These are phyloP conservation scores for Platysteira castanea DNA, from an alignment of 2,113 vertebrate genomes.

Conservation along the genomic window DNA sequence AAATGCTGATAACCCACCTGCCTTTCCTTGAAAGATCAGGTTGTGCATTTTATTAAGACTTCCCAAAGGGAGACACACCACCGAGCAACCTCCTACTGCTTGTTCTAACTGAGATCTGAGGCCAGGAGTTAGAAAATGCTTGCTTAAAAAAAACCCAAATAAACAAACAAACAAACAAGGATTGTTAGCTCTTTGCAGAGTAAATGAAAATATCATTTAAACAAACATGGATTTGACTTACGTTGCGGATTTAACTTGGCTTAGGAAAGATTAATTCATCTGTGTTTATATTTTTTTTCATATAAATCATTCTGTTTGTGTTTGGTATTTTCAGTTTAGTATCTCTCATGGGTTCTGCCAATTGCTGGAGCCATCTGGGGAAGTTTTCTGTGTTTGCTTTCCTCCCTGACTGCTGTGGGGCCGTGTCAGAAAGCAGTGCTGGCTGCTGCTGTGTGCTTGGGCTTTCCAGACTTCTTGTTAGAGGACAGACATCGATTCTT, in stretches of 20 bases:
- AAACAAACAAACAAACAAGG: not conserved
- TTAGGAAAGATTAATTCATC: slow-evolving; percentile 6
- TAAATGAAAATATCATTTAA: not conserved
- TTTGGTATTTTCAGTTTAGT: not conserved
- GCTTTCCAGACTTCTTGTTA: not conserved
- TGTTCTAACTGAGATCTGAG: not conserved
- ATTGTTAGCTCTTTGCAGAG: not conserved
- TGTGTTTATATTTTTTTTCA: slow-evolving; percentile 1
- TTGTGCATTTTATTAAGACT: not conserved
- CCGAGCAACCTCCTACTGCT: not conserved
- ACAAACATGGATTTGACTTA: not conserved
- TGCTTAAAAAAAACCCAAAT: not conserved
- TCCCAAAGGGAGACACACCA: not conserved
- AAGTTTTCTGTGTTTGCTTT: not conserved
- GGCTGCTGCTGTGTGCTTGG: not conserved
- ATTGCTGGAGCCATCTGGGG: not conserved
- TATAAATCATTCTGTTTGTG: not conserved
- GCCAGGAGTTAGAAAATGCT: not conserved
- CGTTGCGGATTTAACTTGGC: not conserved
- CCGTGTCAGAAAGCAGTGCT: not conserved
- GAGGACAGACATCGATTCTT: too few species aligned
- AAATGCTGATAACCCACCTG: not conserved
- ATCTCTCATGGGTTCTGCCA: not conserved
- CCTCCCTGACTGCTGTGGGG: not conserved
- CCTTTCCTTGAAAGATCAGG: not conserved